Evolutionary conservation across 1,140 invertebrate species (phyloP).

Genomic region (Drosophila subpulchrella): DNA sequence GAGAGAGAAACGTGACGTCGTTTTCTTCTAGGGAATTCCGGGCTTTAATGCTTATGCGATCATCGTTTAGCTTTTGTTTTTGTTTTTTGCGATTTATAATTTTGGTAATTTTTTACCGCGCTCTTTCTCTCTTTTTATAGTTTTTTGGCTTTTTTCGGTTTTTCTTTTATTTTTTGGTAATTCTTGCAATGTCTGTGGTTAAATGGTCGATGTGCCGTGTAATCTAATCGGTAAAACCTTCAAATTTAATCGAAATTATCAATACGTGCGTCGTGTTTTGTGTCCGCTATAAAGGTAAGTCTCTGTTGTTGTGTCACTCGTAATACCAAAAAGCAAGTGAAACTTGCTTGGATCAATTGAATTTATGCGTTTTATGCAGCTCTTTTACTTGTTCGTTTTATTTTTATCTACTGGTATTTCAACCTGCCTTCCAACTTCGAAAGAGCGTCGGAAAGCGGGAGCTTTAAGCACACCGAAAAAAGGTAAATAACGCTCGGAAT

Average conservation of each 20-base stretch:
- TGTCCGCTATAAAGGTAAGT: slow-evolving; percentile 34
- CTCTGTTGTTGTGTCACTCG: slow-evolving; percentile 17
- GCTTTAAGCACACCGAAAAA: slow-evolving; percentile 58
- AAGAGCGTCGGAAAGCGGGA: slow-evolving; percentile 15
- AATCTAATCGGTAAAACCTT: slow-evolving; percentile 69
- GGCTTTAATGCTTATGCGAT: slow-evolving; percentile 82
- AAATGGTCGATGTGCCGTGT: slow-evolving; percentile 51
- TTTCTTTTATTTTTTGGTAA: slow-evolving; percentile 41
- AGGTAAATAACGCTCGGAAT: slow-evolving; percentile 40
- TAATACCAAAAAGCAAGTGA: slow-evolving; percentile 45
- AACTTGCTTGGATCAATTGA: slow-evolving; percentile 56
- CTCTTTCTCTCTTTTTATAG: slow-evolving; percentile 13
- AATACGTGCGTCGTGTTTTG: slow-evolving; percentile 55
- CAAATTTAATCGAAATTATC: slow-evolving; percentile 67
- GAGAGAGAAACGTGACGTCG: slow-evolving; percentile 58
- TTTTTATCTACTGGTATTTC: slow-evolving; percentile 71
- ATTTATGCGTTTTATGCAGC: slow-evolving; percentile 67
- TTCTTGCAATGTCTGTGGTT: slow-evolving; percentile 38
- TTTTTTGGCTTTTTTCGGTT: neutral
- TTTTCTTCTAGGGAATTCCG: slow-evolving; percentile 73
- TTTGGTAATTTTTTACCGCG: slow-evolving; percentile 33
- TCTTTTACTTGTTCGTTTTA: slow-evolving; percentile 75
- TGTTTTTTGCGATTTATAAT: slow-evolving; percentile 66
- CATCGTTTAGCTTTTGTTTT: slow-evolving; percentile 62
- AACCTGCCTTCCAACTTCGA: slow-evolving; percentile 40